Evolutionary conservation across 2,113 vertebrate genomes (phyloP).

Genomic region (Neodontobutis hainanensis): DNA sequence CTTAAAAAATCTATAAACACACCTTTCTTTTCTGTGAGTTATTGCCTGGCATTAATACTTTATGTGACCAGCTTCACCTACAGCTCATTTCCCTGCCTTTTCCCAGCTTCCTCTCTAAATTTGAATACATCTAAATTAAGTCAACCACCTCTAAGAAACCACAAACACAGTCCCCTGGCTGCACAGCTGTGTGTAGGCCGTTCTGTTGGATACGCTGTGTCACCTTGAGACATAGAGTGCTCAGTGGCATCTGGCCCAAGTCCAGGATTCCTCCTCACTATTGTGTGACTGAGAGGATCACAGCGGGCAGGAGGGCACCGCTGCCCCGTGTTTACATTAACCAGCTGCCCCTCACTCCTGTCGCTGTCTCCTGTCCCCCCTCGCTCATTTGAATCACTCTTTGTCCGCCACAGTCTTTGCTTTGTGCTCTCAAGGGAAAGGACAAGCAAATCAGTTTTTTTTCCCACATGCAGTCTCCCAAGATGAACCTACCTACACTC

Average conservation of each 20-base stretch:
- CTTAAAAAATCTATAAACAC: too few relatives aligned
- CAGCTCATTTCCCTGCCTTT: slow-evolving; percentile 68
- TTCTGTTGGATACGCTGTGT: slow-evolving; percentile 44
- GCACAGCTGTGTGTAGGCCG: slow-evolving; percentile 34
- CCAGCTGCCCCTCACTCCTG: slow-evolving; percentile 22
- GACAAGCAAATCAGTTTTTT: slow-evolving; percentile 66
- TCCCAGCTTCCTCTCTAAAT: slow-evolving; percentile 64
- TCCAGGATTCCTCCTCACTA: slow-evolving; percentile 34
- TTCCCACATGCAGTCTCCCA: slow-evolving; percentile 5
- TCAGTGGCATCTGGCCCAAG: slow-evolving; percentile 45
- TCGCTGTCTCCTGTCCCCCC: slow-evolving; percentile 39
- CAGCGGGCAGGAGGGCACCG: slow-evolving; percentile 45
- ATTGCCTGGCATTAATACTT: not conserved
- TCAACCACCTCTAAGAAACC: slow-evolving; percentile 32
- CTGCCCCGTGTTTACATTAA: slow-evolving; percentile 23
- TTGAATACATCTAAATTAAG: slow-evolving; percentile 68
- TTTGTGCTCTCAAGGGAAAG: slow-evolving; percentile 57
- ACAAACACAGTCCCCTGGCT: slow-evolving; percentile 10
- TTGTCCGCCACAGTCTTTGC: slow-evolving; percentile 59
- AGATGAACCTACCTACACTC: not conserved
- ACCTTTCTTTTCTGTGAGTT: too few relatives aligned
- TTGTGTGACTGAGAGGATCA: slow-evolving; percentile 40
- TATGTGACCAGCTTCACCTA: slow-evolving; percentile 52
- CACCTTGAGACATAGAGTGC: slow-evolving; percentile 48
- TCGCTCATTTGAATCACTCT: slow-evolving; percentile 72